Base-by-base conservation (phyloP, 2,888 invertebrate genomes). In the Odontothrips loti region DNA sequence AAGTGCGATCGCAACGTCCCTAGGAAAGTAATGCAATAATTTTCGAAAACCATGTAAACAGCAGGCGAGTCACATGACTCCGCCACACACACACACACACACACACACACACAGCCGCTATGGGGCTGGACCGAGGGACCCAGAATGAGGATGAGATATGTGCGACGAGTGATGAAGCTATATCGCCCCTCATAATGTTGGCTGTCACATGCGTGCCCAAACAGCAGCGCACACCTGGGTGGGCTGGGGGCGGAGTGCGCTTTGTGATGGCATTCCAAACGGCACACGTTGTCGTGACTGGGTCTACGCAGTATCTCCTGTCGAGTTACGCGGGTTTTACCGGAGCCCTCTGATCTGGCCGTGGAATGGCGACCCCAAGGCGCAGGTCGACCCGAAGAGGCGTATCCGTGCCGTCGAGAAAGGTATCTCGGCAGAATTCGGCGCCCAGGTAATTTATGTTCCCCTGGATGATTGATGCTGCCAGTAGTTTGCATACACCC, bases 161-260 rank as follows among this genome's bases (percentile, higher is more conserved):
- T 43, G 27, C 68, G 27, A 12, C 68, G 68, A 43, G 34, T 43
- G 34, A 75, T 75, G 68, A 75, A 75, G 68, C 27, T 27, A 75
- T 75, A 23, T 9, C 9, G 68, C 68, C 68, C 8, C 27, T 27
- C 27, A 23, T 75, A 75, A 75, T 75, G 68, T 75, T 75, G 11
- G 68, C 68, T 75, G 68, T 75, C 68, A 75, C 68, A 75, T 75
- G 58, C 34, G 34, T 43, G 34, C 58, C 58, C 20, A 75, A 75
- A 27, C 27, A 27, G 68, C 68, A 27, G 68, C 9, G 68, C 68
- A 75, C 68, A 75, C 27, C 27, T 75, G 68, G 68, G 68, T 75
- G 68, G 68, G 23, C 68, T 8, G 68, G 68, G 8, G 68, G 27
- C 27, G 23, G 68, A 58, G 20, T 17, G 58, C 58, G 58, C 58